Percentiles rank a stretch among this genome's conserved stretches.
Conservation (phyloP, 2,888 invertebrate genomes). For the Drosophila stalkeri region DNA sequence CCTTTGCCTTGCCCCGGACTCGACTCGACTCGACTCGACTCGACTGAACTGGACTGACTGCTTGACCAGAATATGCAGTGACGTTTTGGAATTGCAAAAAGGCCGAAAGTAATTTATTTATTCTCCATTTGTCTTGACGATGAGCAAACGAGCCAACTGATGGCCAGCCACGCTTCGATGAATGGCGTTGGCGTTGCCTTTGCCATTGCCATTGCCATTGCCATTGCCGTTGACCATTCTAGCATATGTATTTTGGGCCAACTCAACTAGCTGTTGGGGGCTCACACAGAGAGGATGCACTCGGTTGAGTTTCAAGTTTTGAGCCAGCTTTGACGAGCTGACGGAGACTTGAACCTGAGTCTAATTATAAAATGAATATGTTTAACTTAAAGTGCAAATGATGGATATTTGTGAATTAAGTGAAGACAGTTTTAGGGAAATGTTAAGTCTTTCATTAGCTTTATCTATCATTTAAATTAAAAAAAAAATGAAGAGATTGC, state of each 20-base stretch:
- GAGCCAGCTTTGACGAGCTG: conserved; percentile 27
- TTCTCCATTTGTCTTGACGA: conserved; percentile 82
- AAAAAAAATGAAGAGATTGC: too few species aligned
- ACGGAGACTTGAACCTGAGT: conserved; percentile 13
- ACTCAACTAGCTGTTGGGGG: conserved; percentile 1
- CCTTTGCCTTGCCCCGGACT: background rate
- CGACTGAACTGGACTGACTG: conserved; percentile 27
- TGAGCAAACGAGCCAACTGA: conserved; percentile 81
- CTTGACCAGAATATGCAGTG: conserved; percentile 70
- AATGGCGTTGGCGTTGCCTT: conserved; percentile 64
- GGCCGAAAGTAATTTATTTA: conserved; percentile 82
- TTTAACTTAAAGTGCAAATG: background rate
- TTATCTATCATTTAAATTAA: too few species aligned
- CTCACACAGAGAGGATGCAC: conserved; percentile 21
- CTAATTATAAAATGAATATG: conserved; percentile 20
- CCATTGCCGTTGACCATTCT: conserved; percentile 46
- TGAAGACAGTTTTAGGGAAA: too few species aligned
- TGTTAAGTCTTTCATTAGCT: too few species aligned
- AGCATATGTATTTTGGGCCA: conserved; percentile 17
- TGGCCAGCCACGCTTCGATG: conserved; percentile 75
- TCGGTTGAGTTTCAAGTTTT: conserved; percentile 23
- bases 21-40: background rate
- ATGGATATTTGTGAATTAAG: too few species aligned
- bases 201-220: conserved; percentile 27
- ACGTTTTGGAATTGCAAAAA: conserved; percentile 79